phyloP scores from a whole-genome alignment of 2,113 vertebrate species.

The Peromyscus leucopus region DNA sequence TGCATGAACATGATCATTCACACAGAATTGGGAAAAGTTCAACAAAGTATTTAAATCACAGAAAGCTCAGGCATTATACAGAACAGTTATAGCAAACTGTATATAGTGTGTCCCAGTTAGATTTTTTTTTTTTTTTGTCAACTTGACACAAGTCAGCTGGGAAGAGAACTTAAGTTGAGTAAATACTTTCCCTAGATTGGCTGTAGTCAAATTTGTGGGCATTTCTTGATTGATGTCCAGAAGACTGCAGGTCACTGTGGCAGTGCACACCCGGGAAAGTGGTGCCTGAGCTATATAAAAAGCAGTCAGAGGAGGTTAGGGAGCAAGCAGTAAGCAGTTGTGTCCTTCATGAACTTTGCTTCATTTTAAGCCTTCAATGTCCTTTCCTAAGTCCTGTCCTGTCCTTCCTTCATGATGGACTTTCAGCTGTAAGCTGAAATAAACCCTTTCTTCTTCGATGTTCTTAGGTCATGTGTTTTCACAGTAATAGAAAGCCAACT shows the following conservation, averaged over 20 bases:
- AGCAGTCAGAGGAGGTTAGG: neutral
- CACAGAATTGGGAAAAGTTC: neutral
- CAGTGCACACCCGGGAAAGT: neutral
- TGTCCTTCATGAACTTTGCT: neutral
- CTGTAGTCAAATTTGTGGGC: neutral
- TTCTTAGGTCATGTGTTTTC: neutral
- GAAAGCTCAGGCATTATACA: neutral
- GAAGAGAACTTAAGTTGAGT: neutral
- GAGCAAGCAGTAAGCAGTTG: neutral
- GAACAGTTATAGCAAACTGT: neutral
- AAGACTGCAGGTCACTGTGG: neutral
- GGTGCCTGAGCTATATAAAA: neutral
- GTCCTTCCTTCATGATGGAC: neutral
- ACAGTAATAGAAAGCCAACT: neutral
- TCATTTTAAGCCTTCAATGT: neutral
- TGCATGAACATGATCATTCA: neutral
- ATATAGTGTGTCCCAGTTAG: neutral
- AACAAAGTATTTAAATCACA: neutral
- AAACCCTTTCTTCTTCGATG: neutral
- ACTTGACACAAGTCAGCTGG: neutral
- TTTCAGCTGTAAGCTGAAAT: neutral
- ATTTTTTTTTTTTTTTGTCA: neutral
- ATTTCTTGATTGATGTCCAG: neutral
- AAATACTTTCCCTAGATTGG: neutral
- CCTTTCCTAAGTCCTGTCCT: neutral